Percentiles rank a stretch among this genome's conserved stretches.
phyloP scores from a whole-genome alignment of 2,113 vertebrate species.

The Vidua macroura region DNA sequence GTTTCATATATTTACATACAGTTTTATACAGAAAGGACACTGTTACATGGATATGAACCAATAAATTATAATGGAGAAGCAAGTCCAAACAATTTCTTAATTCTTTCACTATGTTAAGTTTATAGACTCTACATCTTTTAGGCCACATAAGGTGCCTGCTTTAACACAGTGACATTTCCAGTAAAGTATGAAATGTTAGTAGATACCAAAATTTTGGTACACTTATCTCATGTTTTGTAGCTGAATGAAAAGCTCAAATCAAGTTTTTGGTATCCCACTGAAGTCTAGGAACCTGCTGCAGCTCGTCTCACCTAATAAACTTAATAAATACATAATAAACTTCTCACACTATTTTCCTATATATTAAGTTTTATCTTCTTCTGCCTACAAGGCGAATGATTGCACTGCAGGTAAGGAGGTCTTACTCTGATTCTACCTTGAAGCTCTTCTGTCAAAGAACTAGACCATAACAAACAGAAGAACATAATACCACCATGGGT shows the following conservation, averaged over 20 bases:
- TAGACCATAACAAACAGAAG: neutral
- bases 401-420: neutral
- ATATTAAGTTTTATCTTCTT: neutral
- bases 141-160: neutral
- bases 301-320: neutral
- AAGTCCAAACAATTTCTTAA: neutral
- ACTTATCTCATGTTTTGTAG: neutral
- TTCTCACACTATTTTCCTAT: neutral
- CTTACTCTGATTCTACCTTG: neutral
- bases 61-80: neutral
- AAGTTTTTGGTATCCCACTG: neutral
- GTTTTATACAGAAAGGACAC: neutral
- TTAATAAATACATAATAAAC: neutral
- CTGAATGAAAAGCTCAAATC: neutral
- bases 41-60: neutral
- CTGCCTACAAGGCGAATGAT: neutral
- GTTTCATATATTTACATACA: neutral
- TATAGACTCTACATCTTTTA: neutral
- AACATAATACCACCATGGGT: neutral
- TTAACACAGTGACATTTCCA: neutral
- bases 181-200: neutral
- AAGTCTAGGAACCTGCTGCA: neutral
- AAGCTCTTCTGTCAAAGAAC: neutral
- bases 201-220: neutral
- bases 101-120: neutral